A percentile compares a stretch with the other conserved stretches of the same genome.
These are phyloP conservation scores for Thymallus thymallus DNA, from an alignment of 2,113 vertebrate species.

Conservation along the genomic window DNA sequence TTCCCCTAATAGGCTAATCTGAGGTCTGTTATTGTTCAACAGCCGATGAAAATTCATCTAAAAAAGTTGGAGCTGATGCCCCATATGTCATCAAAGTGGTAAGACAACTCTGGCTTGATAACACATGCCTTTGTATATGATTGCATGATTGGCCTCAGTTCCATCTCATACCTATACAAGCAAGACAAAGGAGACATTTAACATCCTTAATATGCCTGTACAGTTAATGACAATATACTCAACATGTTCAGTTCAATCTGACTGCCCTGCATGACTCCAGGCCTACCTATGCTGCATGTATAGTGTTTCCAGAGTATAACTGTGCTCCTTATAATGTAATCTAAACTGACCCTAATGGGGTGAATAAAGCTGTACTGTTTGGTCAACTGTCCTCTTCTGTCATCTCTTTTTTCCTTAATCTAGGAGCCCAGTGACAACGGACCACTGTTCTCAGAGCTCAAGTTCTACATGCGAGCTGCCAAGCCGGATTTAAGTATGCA, in stretches of 20 bases:
- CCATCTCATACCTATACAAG: not conserved
- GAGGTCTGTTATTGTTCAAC: constrained; percentile 41
- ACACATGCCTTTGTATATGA: not conserved
- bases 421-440: constrained; percentile 95
- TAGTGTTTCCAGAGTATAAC: not conserved
- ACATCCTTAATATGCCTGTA: no score
- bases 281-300: not conserved
- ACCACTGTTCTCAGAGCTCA: constrained; percentile 94
- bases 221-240: no score
- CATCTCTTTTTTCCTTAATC: constrained; percentile 3
- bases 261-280: not conserved
- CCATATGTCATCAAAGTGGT: constrained; percentile 96
- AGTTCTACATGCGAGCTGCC: constrained; percentile 96
- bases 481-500: constrained; percentile 93
- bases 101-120: constrained; percentile 60
- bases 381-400: not conserved
- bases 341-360: not conserved
- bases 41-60: constrained; percentile 85
- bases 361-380: not conserved
- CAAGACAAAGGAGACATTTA: no score
- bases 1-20: not conserved
- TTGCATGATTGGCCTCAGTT: not conserved
- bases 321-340: not conserved
- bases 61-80: constrained; percentile 78
- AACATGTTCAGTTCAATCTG: no score